Base-by-base conservation (phyloP, 2,797 vertebrate genomes). In the Adrianichthys oophorus region DNA sequence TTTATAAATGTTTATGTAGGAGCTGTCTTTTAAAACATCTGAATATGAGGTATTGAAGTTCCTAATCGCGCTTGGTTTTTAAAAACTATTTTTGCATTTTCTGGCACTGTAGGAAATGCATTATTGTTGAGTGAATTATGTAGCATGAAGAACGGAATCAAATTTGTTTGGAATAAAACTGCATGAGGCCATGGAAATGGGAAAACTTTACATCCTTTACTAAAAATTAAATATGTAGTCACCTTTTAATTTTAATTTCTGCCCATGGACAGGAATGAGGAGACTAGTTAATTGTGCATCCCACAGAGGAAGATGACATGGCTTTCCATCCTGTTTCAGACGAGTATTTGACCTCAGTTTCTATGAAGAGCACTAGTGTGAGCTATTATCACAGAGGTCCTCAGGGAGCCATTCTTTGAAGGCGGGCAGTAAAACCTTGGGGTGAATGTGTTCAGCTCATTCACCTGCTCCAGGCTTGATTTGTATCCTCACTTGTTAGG, bases 371-470 rank as follows among this genome's bases (percentile, higher is more conserved):
- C 89, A 90, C 59, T 80, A 73, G 85, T 87, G 80, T 85, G 83
- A 90, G 87, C 85, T 87, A 89, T 91, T 90, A 88, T 89, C 79
- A 83, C 83, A 83, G 85, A 66, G 81, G 85, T 83, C 86, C 88
- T 87, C 82, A 48, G 88, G 89, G 89, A 88, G 78, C 86, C 82
- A 83, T 91, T 89, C 85, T 81, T 74, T 76, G 80, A 87, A 87
- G 87, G 85, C 89, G 80, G 86, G 84, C 89, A 85, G 81, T 90
- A 90, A 89, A 89, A 88, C 85, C 83, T 90, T 82, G 79, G 56
- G 58, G 84, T 48, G 52, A 86, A 78, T 66, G 74, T 80, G 86
- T 89, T 87, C 86, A 86, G 85, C 86, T 85, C 74, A 65, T 76
- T 76, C 72, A 74, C 78, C 64, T 85, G 76, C 85, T 83, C 80